These are phyloP conservation scores for Proales similis DNA, from an alignment of 1,140 invertebrate species.

Conservation along the genomic window DNA sequence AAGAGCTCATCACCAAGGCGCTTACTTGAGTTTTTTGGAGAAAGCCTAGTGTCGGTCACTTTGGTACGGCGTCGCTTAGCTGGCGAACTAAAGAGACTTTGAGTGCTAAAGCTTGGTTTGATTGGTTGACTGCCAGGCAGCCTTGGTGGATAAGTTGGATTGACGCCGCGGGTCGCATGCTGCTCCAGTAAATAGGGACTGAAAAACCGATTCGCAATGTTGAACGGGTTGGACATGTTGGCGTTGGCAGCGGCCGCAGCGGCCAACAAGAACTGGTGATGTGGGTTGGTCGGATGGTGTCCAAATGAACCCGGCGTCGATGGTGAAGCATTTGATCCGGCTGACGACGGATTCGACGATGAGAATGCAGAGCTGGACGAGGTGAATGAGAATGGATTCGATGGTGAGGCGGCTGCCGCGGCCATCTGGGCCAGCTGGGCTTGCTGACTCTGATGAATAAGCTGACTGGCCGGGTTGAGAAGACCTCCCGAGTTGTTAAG, in stretches of 20 bases:
- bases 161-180: slow-evolving; percentile 3
- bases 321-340: no score
- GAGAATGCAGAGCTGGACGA: not conserved
- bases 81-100: slow-evolving; percentile 6
- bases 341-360: not conserved
- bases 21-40: slow-evolving; percentile 30
- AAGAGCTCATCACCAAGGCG: no score
- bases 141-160: not conserved
- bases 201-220: slow-evolving; percentile 24
- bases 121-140: not conserved
- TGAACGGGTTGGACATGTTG: slow-evolving; percentile 1
- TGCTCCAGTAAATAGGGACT: slow-evolving; percentile 33
- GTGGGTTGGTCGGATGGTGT: slow-evolving; percentile 7
- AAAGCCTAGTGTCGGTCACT: slow-evolving; percentile 23
- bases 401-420: not conserved
- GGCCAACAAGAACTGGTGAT: slow-evolving; percentile 26
- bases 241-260: slow-evolving; percentile 12
- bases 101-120: not conserved
- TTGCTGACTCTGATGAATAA: no score
- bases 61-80: slow-evolving; percentile 24
- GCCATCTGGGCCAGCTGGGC: not conserved
- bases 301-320: not conserved
- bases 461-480: no score
- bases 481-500: no score
- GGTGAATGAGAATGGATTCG: not conserved